These are phyloP conservation scores for Phlogophora meticulosa DNA, from an alignment of 2,888 invertebrate species.

Conservation along the genomic window DNA sequence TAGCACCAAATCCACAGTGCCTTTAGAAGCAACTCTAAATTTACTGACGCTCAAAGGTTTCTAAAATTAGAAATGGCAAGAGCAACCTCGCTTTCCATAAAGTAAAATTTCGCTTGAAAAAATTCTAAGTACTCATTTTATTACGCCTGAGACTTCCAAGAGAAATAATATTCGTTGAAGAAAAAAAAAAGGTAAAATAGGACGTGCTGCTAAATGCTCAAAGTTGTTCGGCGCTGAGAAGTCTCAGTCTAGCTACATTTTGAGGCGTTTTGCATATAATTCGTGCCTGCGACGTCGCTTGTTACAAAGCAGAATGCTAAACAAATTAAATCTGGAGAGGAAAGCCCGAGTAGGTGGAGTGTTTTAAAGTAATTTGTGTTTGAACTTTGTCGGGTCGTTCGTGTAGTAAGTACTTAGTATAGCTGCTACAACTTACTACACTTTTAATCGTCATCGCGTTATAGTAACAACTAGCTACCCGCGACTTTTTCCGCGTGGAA, in stretches of 20 bases:
- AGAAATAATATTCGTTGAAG: conserved; percentile 54
- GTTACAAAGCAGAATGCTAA: conserved; percentile 52
- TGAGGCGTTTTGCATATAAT: conserved; percentile 50
- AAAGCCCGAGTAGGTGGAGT: conserved; percentile 17
- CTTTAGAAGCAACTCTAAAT: conserved; percentile 54
- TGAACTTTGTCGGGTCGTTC: conserved; percentile 31
- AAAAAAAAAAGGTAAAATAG: conserved; percentile 50
- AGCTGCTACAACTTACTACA: conserved; percentile 8
- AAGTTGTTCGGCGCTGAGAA: conserved; percentile 32
- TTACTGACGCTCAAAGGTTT: conserved; percentile 51
- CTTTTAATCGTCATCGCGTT: conserved; percentile 1
- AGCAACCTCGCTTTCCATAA: conserved; percentile 26
- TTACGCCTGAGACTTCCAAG: conserved; percentile 45
- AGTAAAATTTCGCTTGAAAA: conserved; percentile 52
- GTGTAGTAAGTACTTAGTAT: conserved; percentile 20
- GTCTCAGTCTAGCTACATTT: conserved; percentile 37
- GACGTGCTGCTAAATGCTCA: conserved; percentile 47
- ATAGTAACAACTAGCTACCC: too few species aligned
- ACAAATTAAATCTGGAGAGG: conserved; percentile 51
- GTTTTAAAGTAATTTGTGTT: conserved; percentile 56
- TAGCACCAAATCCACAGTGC: conserved; percentile 39
- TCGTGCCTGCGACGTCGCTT: conserved; percentile 37
- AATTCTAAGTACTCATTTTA: conserved; percentile 58
- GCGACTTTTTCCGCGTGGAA: too few species aligned
- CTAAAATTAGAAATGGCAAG: conserved; percentile 45